Evolutionary conservation across 2,888 invertebrate species (phyloP).

Genomic region (Lucinisca nassula): DNA sequence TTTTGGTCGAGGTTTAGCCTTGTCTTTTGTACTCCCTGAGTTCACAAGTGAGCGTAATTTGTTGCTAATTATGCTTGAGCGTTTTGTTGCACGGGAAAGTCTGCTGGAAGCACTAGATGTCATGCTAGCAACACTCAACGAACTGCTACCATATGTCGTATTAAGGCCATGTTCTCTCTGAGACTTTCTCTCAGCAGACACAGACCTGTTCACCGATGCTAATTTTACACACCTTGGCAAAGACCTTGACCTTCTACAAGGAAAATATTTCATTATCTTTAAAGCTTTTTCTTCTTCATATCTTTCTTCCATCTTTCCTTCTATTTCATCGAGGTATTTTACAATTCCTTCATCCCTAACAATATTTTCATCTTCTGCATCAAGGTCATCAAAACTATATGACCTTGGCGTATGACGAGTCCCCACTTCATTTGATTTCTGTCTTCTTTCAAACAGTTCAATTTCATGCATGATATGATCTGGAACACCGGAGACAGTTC

Average conservation of each 20-base stretch:
- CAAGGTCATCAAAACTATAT: conserved; percentile 83
- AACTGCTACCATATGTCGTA: conserved; percentile 70
- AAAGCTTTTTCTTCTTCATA: conserved; percentile 76
- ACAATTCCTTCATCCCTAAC: conserved; percentile 78
- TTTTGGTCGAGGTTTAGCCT: conserved; percentile 76
- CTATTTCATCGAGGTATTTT: conserved; percentile 83
- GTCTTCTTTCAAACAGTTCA: conserved; percentile 78
- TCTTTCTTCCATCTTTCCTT: conserved; percentile 82
- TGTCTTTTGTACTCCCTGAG: conserved; percentile 65
- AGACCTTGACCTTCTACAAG: conserved; percentile 81
- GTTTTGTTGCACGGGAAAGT: conserved; percentile 76
- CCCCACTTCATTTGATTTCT: conserved; percentile 58
- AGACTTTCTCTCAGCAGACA: conserved; percentile 65
- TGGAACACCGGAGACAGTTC: conserved; percentile 83
- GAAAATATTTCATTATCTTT: conserved; percentile 79
- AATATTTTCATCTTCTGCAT: conserved; percentile 64
- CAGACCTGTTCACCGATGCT: conserved; percentile 56
- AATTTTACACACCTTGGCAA: conserved; percentile 81
- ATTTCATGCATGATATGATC: conserved; percentile 82
- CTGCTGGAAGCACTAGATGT: conserved; percentile 73
- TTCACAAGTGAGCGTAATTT: conserved; percentile 80
- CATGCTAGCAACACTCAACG: conserved; percentile 76
- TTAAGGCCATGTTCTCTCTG: conserved; percentile 58
- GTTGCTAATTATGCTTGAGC: conserved; percentile 80
- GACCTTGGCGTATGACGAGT: conserved; percentile 73